Percentiles rank a stretch among this genome's conserved stretches.
These are phyloP conservation scores for Holcopasites calliopsidis DNA, from an alignment of 1,140 invertebrate species.

Conservation along the genomic window DNA sequence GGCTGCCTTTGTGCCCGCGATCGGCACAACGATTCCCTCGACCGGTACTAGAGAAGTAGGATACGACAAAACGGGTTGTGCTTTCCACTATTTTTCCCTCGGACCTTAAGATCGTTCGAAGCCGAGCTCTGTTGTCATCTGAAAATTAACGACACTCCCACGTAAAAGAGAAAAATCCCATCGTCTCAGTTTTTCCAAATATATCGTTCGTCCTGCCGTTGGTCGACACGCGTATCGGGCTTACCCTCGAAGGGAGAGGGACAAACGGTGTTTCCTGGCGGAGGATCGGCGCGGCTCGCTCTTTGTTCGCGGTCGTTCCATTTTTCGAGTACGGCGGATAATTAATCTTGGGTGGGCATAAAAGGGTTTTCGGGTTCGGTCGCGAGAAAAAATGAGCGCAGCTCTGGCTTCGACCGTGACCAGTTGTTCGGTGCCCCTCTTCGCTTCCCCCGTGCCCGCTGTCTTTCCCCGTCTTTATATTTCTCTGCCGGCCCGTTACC, in stretches of 20 bases:
- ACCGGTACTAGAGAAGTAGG: too few relatives aligned
- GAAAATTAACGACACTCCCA: too few relatives aligned
- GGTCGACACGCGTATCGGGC: neutral
- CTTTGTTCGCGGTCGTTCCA: conserved; percentile 76
- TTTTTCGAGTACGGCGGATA: conserved; percentile 79
- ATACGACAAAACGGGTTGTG: too few relatives aligned
- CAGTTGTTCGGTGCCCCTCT: conserved; percentile 66
- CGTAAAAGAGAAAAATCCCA: too few relatives aligned
- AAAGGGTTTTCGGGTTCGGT: conserved; percentile 78
- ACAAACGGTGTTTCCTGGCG: conserved; percentile 19
- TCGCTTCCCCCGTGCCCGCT: conserved; percentile 29
- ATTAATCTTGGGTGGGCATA: conserved; percentile 79
- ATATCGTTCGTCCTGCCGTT: neutral
- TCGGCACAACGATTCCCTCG: neutral
- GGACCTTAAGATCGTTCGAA: too few relatives aligned
- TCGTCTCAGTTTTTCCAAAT: neutral
- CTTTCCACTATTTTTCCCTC: too few relatives aligned
- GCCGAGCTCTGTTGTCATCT: too few relatives aligned
- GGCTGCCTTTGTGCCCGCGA: conserved; percentile 23
- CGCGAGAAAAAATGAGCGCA: conserved; percentile 77
- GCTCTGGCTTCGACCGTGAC: conserved; percentile 61
- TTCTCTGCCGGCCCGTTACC: conserved; percentile 26
- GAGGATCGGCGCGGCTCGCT: conserved; percentile 50
- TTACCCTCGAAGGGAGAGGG: neutral
- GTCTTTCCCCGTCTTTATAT: conserved; percentile 47